Base-by-base conservation (phyloP, 2,113 vertebrate species). In the Neofelis nebulosa region DNA sequence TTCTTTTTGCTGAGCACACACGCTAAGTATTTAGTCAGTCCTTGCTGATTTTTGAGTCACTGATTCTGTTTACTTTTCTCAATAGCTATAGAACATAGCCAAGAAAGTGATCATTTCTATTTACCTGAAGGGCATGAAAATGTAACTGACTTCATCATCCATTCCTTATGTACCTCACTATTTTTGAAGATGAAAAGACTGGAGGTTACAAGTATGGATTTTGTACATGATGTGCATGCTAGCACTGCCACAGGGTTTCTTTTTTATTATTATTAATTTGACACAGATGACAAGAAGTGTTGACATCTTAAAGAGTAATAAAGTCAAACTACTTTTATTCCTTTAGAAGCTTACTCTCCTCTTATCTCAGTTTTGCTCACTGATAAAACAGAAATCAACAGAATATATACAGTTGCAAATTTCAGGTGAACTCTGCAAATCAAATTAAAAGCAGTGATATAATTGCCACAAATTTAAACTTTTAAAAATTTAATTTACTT, bases 121-220 rank as follows among this genome's bases (percentile, higher is more conserved):
- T 95, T 96, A 29, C 45, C 81, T 91, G 12, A 87, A 84, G 73
- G 93, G 36, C 33, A 52, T 95, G 41, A 63, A 81, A 38, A 41
- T 68, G 3, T 38, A 84, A 84, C 31, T 66, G 55, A 76, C 55
- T 89, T 89, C 79, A 81, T 85, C 71, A 74, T 63, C 57, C 16
- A 80, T 94, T 84, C 27, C 48, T 92, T 18, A 57, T 33, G 65
- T 68, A 81, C 15, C 6, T 69, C 21, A 79, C 23, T 88, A 80
- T 82, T 81, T 85, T 45, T 36, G 52, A 93, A 87, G 45, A 84
- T n/a, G 23, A 82, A 94, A 93, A 92, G 55, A 63, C 45, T 63
- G 50, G 31, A 92, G 36, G 45, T 38, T n/a, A 87, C 90, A 86
- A 21, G 7, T 63, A 36, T 50, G 29, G 38, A 15, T 65, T 94